Percentiles rank a stretch among this genome's conserved stretches.
Evolutionary conservation across 2,888 invertebrate genomes (phyloP).

Genomic region (Pyralis farinalis): DNA sequence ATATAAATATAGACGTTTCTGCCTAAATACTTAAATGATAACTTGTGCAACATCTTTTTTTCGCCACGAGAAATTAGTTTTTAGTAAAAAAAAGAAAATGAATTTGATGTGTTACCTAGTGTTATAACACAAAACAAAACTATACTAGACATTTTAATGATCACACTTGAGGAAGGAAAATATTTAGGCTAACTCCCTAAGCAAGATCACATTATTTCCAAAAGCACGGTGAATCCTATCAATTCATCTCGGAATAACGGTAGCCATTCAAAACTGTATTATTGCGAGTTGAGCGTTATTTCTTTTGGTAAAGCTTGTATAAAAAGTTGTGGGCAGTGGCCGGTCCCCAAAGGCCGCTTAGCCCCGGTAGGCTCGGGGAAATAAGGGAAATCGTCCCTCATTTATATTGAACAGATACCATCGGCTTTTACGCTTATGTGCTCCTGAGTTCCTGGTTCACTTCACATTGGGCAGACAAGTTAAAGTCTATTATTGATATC

Average conservation of each 20-base stretch:
- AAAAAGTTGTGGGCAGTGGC: slow-evolving; percentile 44
- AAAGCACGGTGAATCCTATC: slow-evolving; percentile 17
- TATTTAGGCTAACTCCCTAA: no score
- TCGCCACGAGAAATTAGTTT: no score
- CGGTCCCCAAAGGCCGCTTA: slow-evolving; percentile 67
- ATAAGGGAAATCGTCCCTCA: slow-evolving; percentile 65
- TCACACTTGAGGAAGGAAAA: no score
- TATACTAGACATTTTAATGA: no score
- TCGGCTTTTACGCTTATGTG: slow-evolving; percentile 26
- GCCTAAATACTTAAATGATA: no score
- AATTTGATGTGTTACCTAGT: no score
- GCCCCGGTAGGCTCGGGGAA: slow-evolving; percentile 48
- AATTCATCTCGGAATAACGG: slow-evolving; percentile 28
- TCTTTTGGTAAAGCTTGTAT: slow-evolving; percentile 43
- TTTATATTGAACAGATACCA: slow-evolving; percentile 64
- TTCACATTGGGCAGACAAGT: neutral
- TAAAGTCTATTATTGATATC: no score
- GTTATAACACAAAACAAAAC: no score
- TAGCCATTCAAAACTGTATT: slow-evolving; percentile 45
- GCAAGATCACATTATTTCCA: no score
- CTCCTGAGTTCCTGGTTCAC: slow-evolving; percentile 7
- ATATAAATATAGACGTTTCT: no score
- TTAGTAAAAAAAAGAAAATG: no score
- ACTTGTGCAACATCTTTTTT: no score
- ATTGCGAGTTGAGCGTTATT: slow-evolving; percentile 44